Percentiles rank a stretch among this genome's conserved stretches.
These are phyloP conservation scores for Crotalus helleri DNA, from an alignment of 2,113 vertebrate genomes.

Conservation along the genomic window DNA sequence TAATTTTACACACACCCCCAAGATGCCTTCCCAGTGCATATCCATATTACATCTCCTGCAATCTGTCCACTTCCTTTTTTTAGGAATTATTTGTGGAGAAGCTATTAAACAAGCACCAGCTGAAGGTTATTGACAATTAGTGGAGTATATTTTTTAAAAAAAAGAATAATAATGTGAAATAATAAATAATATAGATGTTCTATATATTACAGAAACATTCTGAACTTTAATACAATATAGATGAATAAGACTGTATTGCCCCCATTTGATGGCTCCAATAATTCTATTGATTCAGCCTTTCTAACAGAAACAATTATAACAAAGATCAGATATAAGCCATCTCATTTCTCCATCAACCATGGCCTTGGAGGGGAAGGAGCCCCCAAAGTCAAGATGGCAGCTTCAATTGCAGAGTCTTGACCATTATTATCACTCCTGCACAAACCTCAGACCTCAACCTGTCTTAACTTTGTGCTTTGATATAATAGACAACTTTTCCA, in stretches of 20 bases:
- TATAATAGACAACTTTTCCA: not conserved
- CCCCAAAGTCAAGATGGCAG: not conserved
- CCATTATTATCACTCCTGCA: not conserved
- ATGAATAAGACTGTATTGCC: not conserved
- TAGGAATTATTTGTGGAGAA: too few species aligned
- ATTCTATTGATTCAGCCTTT: not conserved
- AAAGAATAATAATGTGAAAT: not conserved
- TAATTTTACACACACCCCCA: not conserved
- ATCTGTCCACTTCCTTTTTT: not conserved
- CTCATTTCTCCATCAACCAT: not conserved
- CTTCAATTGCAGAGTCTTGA: not conserved
- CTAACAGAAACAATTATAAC: not conserved
- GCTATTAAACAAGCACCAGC: not conserved
- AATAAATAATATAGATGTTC: not conserved
- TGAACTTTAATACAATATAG: not conserved
- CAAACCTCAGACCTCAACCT: not conserved
- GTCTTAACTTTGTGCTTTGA: not conserved
- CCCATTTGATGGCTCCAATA: not conserved
- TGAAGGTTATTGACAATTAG: not conserved
- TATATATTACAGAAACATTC: not conserved
- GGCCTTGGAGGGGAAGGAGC: not conserved
- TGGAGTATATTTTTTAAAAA: not conserved
- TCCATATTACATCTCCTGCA: not conserved
- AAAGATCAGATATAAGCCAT: not conserved
- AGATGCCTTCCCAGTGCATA: not conserved